phyloP scores from a whole-genome alignment of 2,888 invertebrate species.

The Geotrupes spiniger region DNA sequence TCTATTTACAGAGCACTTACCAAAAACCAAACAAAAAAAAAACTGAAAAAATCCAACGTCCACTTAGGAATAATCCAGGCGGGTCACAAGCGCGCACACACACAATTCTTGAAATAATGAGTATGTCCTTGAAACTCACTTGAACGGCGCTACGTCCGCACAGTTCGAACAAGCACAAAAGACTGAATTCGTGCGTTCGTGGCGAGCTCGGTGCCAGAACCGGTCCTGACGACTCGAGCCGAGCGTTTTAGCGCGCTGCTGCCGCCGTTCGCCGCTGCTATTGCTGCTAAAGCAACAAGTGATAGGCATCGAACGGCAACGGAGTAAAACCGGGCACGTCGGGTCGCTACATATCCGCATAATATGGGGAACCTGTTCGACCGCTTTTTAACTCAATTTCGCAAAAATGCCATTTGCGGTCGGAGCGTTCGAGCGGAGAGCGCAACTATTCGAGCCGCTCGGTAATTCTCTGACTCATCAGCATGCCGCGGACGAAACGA shows the following conservation, averaged over 20 bases:
- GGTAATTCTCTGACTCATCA: conserved; percentile 19
- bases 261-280: neutral
- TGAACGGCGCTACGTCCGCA: conserved; percentile 29
- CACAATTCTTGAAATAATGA: conserved; percentile 6
- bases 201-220: conserved; percentile 27
- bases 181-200: conserved; percentile 35
- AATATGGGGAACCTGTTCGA: conserved; percentile 33
- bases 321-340: conserved; percentile 22
- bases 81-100: neutral
- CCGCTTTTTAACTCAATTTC: conserved; percentile 32
- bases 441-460: conserved; percentile 21
- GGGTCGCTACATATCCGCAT: conserved; percentile 27
- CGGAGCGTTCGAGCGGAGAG: conserved; percentile 23
- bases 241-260: conserved; percentile 26
- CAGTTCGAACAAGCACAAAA: conserved; percentile 34
- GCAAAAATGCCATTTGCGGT: conserved; percentile 31
- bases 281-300: conserved; percentile 38
- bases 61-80: conserved; percentile 1
- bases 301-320: conserved; percentile 30
- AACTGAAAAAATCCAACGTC: conserved; percentile 7
- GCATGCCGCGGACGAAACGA: neutral
- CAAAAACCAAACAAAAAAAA: conserved; percentile 17
- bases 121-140: conserved; percentile 38
- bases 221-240: conserved; percentile 32
- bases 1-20: conserved; percentile 25